phyloP scores from a whole-genome alignment of 2,797 vertebrate species.

The Semaprochilodus insignis region DNA sequence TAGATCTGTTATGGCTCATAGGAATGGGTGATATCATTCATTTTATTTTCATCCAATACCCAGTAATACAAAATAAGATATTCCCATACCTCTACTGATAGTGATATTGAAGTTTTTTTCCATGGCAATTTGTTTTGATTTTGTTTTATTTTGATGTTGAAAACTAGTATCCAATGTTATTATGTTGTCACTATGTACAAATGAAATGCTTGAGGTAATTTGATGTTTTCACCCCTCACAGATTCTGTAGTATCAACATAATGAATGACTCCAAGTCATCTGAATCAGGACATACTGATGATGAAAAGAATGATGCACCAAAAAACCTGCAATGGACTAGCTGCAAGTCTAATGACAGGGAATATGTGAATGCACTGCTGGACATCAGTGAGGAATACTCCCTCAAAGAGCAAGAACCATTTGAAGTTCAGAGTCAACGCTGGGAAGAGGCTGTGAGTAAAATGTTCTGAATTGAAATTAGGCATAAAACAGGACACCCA shows the following conservation, averaged over 20 bases:
- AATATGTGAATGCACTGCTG: conserved; percentile 74
- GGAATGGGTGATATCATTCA: neutral
- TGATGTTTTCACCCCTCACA: neutral
- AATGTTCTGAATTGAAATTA: too few relatives aligned
- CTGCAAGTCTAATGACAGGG: conserved; percentile 61
- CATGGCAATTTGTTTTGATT: too few relatives aligned
- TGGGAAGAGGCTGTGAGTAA: conserved; percentile 88
- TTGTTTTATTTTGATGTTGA: too few relatives aligned
- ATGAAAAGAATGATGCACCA: conserved; percentile 41
- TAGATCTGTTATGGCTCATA: too few relatives aligned
- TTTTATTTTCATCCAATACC: neutral
- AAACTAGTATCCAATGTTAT: neutral
- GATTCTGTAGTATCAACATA: conserved; percentile 19
- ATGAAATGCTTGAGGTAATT: neutral
- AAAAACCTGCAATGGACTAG: conserved; percentile 54
- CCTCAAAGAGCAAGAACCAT: conserved; percentile 69
- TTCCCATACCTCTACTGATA: neutral
- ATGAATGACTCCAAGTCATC: conserved; percentile 57
- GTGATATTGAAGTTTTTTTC: neutral
- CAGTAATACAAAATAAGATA: neutral
- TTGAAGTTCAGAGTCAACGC: conserved; percentile 69
- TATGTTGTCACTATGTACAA: neutral
- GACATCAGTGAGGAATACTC: conserved; percentile 77
- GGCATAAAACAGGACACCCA: too few relatives aligned
- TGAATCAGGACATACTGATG: conserved; percentile 25